Conservation (phyloP, 2,113 vertebrate species). For the Carettochelys insculpta region DNA sequence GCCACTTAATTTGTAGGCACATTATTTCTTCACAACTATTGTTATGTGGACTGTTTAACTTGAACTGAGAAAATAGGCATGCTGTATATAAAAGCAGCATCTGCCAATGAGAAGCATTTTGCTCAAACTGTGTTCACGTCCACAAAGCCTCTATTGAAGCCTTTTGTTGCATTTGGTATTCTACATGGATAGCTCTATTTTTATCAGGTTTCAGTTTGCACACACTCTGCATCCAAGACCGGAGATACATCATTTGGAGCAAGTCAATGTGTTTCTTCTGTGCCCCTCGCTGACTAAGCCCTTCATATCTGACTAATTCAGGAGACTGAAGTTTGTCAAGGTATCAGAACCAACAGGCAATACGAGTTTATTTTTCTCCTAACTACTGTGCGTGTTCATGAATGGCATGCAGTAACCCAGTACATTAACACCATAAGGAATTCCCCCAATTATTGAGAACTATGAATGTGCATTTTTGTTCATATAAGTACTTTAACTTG, state of each 20-base stretch:
- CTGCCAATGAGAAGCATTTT: neutral
- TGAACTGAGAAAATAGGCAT: neutral
- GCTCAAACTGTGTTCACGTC: neutral
- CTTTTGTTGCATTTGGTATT: neutral
- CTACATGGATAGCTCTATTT: neutral
- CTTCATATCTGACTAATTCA: neutral
- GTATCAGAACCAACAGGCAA: neutral
- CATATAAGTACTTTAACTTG: fast-evolving
- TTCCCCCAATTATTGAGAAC: neutral
- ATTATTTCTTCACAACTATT: neutral
- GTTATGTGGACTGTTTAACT: neutral
- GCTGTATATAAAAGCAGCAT: neutral
- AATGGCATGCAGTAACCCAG: neutral
- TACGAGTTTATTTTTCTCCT: neutral
- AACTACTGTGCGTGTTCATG: no score
- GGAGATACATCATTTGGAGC: neutral
- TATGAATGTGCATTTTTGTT: neutral
- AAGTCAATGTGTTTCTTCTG: neutral
- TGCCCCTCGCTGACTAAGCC: neutral
- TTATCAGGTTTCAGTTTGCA: neutral
- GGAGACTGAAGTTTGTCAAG: neutral
- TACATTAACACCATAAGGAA: neutral
- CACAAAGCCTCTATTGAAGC: neutral
- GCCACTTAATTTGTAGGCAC: neutral
- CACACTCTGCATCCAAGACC: neutral